A percentile compares a stretch with the other conserved stretches of the same genome.
These are phyloP conservation scores for Carollia perspicillata DNA, from an alignment of 2,113 vertebrate species.

Conservation along the genomic window DNA sequence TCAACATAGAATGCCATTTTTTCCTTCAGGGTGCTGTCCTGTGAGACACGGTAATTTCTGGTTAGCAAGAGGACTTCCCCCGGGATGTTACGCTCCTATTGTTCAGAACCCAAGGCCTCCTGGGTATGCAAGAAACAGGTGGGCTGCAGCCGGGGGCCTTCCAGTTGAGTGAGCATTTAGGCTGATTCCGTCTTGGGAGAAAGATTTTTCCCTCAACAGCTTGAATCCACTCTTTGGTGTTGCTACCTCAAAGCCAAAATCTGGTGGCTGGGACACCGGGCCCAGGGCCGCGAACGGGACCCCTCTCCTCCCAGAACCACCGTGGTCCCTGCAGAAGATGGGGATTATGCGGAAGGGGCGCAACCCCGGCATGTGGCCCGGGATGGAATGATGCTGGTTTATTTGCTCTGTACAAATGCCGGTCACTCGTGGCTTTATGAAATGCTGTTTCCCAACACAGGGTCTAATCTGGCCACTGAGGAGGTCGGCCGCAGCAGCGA, in stretches of 20 bases:
- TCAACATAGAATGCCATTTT: constrained; percentile 69
- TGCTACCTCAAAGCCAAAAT: background rate
- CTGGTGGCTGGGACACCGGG: rapidly evolving
- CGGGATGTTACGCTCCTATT: background rate
- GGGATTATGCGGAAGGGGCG: too few species aligned
- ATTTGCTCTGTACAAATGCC: background rate
- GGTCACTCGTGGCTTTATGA: background rate
- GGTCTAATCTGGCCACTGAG: background rate
- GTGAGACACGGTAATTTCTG: constrained; percentile 56
- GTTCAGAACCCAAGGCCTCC: constrained; percentile 7
- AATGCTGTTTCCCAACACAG: background rate
- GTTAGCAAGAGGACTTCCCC: constrained; percentile 19
- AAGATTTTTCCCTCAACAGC: background rate
- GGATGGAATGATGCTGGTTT: background rate
- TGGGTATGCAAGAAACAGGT: background rate
- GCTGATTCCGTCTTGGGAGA: background rate
- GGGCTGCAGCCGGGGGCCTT: constrained; percentile 28
- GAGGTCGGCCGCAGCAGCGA: rapidly evolving
- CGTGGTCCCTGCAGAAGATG: rapidly evolving
- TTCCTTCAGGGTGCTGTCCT: constrained; percentile 28
- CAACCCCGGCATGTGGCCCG: background rate
- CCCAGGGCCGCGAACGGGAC: rapidly evolving
- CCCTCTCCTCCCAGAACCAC: background rate
- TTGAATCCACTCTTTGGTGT: background rate
- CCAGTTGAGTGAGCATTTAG: background rate